Evolutionary conservation across 2,888 invertebrate genomes (phyloP).

Genomic region (Aphrophora alni): DNA sequence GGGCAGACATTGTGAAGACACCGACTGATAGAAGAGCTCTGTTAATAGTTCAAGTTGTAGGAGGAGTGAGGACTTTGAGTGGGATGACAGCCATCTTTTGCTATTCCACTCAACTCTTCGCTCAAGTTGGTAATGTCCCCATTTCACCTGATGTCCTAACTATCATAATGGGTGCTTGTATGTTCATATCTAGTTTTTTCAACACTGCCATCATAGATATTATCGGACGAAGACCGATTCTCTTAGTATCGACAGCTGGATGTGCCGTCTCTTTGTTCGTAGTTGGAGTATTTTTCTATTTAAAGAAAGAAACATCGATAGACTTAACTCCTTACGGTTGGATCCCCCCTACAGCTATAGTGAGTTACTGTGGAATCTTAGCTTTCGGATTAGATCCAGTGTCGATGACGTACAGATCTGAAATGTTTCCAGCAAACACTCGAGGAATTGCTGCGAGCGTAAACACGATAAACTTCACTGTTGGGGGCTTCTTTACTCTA

Average conservation of each 20-base stretch:
- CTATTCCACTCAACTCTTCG: slow-evolving; percentile 44
- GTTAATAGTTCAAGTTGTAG: slow-evolving; percentile 40
- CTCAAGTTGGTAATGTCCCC: slow-evolving; percentile 15
- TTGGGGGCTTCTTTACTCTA: slow-evolving; percentile 64
- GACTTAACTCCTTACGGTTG: slow-evolving; percentile 27
- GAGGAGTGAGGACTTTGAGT: slow-evolving; percentile 35
- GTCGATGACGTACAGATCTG: slow-evolving; percentile 65
- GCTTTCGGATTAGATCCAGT: slow-evolving; percentile 67
- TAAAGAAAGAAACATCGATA: slow-evolving; percentile 33
- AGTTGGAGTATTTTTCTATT: slow-evolving; percentile 35
- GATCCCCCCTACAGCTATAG: slow-evolving; percentile 60
- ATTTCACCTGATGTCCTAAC: slow-evolving; percentile 37
- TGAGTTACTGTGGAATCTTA: slow-evolving; percentile 65
- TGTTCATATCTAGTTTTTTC: slow-evolving; percentile 32
- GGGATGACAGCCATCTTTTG: slow-evolving; percentile 41
- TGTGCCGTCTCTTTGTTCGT: slow-evolving; percentile 37
- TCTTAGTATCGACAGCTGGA: slow-evolving; percentile 40
- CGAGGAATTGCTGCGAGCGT: slow-evolving; percentile 66
- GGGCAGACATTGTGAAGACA: slow-evolving; percentile 39
- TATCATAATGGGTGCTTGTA: slow-evolving; percentile 35
- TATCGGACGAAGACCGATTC: slow-evolving; percentile 30
- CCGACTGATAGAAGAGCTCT: slow-evolving; percentile 36
- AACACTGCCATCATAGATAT: slow-evolving; percentile 34
- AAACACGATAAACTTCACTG: slow-evolving; percentile 64
- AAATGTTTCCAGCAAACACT: slow-evolving; percentile 68